Evolutionary conservation across 2,113 vertebrate species (phyloP), one percentile per base, ranked within the genome.

Genomic region (Trochalopteron elliotii): DNA sequence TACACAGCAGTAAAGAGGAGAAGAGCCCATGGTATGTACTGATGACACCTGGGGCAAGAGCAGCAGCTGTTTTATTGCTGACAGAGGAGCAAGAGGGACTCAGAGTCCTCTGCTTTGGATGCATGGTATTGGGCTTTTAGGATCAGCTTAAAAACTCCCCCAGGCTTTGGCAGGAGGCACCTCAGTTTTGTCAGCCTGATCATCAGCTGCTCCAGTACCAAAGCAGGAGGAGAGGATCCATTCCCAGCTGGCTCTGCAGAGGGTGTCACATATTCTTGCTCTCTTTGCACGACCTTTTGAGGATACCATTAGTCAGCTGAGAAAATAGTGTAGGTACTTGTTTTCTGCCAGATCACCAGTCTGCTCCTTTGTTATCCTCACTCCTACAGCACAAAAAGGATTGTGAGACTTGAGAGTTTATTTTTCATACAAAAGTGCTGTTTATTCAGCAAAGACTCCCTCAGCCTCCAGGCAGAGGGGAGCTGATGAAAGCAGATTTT

Each of bases 371-470:
- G 53, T 88, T 91, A 79, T 88, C 40, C 50, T 85, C 71, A 21
- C 76, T 56, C 80, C 84, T 74, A 18, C 83, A 50, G 56, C 47
- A 63, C 61, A 72, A 20, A 92, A 84, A 31, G 28, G 27, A 67
- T 59, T 95, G 77, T 82, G 44, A 80, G 94, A 27, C 69, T 79
- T 61, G 2, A 37, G 87, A 69, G 67, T 92, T 94, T 93, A 57
- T 93, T 89, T 90, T 90, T 88, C 63, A 68, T 70, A 83, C 24
- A 44, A 13, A 94, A 91, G 78, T 69, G 75, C 55, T 94, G 83
- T 89, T 95, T 94, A 53, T 94, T 82, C 91, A 84, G 81, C 89
- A 92, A 53, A 89, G 81, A 42, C 53, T 94, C 76, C 44, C 37
- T 93, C 70, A 64, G 67, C 74, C 87, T 83, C 20, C 84, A 77